Base-by-base conservation (phyloP, 2,888 invertebrate genomes). In the Bombylius major region DNA sequence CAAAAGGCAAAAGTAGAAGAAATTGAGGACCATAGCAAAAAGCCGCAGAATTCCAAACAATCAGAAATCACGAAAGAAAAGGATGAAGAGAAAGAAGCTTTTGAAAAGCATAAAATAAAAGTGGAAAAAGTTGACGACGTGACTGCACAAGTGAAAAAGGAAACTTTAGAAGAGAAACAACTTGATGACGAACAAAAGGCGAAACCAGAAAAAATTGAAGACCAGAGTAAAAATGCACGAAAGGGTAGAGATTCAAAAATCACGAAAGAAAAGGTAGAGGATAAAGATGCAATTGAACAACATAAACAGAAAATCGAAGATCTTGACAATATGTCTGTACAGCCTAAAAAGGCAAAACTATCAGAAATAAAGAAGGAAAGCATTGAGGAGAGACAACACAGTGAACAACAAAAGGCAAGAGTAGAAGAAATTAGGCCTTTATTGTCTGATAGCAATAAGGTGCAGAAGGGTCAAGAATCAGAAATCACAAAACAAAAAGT, bases 191-290 rank as follows among this genome's bases (percentile, higher is more conserved):
- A 42, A 42, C 8, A 42, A 11, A 11, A 42, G 11, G 39, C 8
- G 5, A 23, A 23, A 23, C 2, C 23, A 2, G 39, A 42, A 42
- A 4, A 36, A 36, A 36, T 5, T 5, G 11, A 42, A 11, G 9
- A 5, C 5, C 3, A 8, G 8, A 36, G 8, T 36, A 5, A 7
- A 11, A 42, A 42, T 1, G 39, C 7, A 11, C 11, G 1, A 56
- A 53, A 54, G 55, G 58, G 59, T 53, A 54, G 54, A 58, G 61
- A 60, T 2, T 23, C 23, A 60, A 48, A 60, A 58, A 45, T 61
- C 60, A 58, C 61, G 58, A 54, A 50, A 46, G 58, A 65, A 50
- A 60, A 62, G 36, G 62, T 65, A 39, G 63, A 66, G 53, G 56
- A 60, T 33, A 60, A 66, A 45, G 58, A 62, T 54, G 56, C 56